These are phyloP conservation scores for Rhinogobio ventralis DNA, from an alignment of 2,797 vertebrate genomes.

Conservation along the genomic window DNA sequence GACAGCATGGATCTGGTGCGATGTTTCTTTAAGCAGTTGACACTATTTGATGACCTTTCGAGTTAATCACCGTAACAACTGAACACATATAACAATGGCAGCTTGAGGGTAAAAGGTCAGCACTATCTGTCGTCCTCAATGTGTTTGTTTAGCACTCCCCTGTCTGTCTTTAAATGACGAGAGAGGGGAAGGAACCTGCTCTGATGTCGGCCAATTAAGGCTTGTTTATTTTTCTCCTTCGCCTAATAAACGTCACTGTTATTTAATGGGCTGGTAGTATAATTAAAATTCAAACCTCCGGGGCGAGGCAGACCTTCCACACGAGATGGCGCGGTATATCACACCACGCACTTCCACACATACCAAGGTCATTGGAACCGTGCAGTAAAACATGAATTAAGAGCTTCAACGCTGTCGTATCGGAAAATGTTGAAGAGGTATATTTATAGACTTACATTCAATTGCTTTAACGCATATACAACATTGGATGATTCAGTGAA, in stretches of 20 bases:
- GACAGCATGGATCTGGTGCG: neutral
- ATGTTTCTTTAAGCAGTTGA: constrained; percentile 9
- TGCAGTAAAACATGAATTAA: constrained; percentile 51
- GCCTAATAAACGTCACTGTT: constrained; percentile 59
- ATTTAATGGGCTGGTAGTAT: constrained; percentile 62
- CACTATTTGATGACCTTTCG: constrained; percentile 38
- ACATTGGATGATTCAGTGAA: constrained; percentile 20
- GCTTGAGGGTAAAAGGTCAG: constrained; percentile 38
- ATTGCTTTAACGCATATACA: constrained; percentile 27
- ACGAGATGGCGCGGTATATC: constrained; percentile 16
- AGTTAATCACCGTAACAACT: constrained; percentile 38
- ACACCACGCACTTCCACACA: neutral
- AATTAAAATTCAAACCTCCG: constrained; percentile 57
- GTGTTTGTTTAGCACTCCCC: constrained; percentile 38
- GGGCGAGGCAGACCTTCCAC: constrained; percentile 43
- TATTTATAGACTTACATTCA: constrained; percentile 44
- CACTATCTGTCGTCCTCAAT: constrained; percentile 23
- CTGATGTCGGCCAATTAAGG: constrained; percentile 57
- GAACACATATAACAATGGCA: constrained; percentile 33
- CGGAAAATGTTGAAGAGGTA: constrained; percentile 23
- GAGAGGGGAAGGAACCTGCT: constrained; percentile 22
- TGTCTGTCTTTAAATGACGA: constrained; percentile 12
- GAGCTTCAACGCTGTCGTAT: neutral
- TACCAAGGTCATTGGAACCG: constrained; percentile 42
- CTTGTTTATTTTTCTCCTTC: constrained; percentile 61